Percentiles rank a stretch among this genome's conserved stretches.
Conservation (phyloP, 1,140 invertebrate species). For the Ctenoplectra terminalis region DNA sequence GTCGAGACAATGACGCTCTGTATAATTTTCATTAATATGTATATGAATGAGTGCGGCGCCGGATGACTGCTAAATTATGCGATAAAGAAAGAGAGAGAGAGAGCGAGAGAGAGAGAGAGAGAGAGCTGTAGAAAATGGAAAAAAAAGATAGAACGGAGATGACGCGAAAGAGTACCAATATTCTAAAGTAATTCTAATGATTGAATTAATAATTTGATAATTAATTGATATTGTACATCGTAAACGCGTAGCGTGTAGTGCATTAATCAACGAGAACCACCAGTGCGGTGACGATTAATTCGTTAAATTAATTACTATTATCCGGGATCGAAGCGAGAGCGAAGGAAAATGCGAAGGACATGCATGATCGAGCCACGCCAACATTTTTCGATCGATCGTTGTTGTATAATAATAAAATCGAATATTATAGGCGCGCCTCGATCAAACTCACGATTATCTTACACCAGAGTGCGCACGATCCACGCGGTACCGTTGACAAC, state of each 20-base stretch:
- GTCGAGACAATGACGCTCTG: conserved; percentile 39
- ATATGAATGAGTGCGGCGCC: conserved; percentile 28
- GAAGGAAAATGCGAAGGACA: conserved; percentile 31
- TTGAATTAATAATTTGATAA: conserved; percentile 83
- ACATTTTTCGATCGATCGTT: conserved; percentile 60
- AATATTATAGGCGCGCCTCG: conserved; percentile 26
- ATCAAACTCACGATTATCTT: background rate
- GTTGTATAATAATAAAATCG: conserved; percentile 74
- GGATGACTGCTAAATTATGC: background rate
- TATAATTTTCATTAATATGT: conserved; percentile 58
- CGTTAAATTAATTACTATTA: conserved; percentile 54
- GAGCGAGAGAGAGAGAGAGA: background rate
- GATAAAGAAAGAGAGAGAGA: background rate
- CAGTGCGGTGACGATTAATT: conserved; percentile 58
- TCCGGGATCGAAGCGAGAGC: conserved; percentile 15
- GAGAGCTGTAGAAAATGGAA: background rate
- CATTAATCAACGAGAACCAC: conserved; percentile 78
- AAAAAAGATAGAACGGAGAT: conserved; percentile 50
- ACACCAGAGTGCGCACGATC: background rate
- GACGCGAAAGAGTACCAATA: conserved; percentile 80
- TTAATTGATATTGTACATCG: conserved; percentile 83
- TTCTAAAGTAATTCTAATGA: conserved; percentile 84
- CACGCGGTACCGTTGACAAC: background rate
- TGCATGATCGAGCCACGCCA: conserved; percentile 12
- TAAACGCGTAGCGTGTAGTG: conserved; percentile 80